A percentile compares a stretch with the other conserved stretches of the same genome.
Conservation (phyloP, 2,888 invertebrate genomes). For the Tineola bisselliella region DNA sequence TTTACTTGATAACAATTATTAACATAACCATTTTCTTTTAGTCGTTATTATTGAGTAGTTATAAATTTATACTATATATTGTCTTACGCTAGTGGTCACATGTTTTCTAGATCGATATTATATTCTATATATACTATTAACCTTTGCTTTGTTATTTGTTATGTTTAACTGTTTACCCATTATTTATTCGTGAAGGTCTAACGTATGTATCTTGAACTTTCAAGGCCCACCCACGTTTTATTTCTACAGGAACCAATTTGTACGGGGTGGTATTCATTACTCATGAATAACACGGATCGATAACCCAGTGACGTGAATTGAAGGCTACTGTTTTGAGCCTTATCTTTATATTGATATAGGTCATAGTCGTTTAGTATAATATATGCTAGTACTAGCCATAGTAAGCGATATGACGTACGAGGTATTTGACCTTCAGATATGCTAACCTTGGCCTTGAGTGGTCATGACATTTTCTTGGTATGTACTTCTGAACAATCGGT, state of each 20-base stretch:
- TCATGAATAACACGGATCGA: conserved; percentile 1
- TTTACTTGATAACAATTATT: not conserved
- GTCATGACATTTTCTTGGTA: not conserved
- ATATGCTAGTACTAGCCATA: not conserved
- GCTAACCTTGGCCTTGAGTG: not conserved
- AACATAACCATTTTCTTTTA: not conserved
- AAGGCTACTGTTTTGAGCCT: not conserved
- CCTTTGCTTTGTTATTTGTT: not conserved
- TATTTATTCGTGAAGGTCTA: not conserved
- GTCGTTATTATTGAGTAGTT: not conserved
- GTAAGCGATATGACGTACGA: not conserved
- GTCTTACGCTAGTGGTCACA: not conserved
- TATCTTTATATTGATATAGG: not conserved
- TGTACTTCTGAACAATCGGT: not conserved
- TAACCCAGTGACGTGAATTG: not conserved
- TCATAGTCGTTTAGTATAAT: not conserved
- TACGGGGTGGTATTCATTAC: not conserved
- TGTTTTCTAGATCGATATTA: not conserved
- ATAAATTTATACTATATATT: not conserved
- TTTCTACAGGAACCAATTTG: not conserved
- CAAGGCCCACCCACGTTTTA: not conserved
- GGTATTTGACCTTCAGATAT: not conserved
- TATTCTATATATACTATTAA: not conserved
- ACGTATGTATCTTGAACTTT: not conserved
- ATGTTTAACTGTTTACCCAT: not conserved